Percentiles rank a stretch among this genome's conserved stretches.
phyloP scores from a whole-genome alignment of 2,113 vertebrate species.

The Hystrix cristata region DNA sequence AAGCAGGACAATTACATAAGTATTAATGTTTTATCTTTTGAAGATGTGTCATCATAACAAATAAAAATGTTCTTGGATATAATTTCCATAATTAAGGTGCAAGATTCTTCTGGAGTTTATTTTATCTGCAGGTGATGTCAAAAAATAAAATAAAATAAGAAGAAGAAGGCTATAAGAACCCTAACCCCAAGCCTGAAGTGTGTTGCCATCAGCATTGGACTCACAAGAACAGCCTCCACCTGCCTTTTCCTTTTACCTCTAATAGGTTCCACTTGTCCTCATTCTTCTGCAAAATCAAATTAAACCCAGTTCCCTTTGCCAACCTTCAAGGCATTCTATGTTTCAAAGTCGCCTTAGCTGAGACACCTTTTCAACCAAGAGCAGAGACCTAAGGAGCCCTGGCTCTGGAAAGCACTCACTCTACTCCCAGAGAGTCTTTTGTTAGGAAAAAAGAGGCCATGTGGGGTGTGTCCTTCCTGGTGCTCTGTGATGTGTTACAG shows the following conservation, averaged over 20 bases:
- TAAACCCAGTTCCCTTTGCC: not conserved
- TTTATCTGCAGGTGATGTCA: not conserved
- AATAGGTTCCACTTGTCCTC: not conserved
- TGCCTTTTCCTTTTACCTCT: not conserved
- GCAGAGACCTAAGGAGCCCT: not conserved
- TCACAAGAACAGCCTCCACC: not conserved
- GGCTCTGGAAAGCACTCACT: not conserved
- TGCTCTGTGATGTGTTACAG: not conserved
- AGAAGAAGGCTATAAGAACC: not conserved
- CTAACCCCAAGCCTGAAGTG: not conserved
- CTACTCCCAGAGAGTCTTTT: not conserved
- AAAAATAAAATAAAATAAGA: too few relatives aligned
- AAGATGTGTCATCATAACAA: not conserved
- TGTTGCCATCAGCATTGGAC: not conserved
- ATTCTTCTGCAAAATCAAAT: slow-evolving; percentile 23
- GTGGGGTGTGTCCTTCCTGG: not conserved
- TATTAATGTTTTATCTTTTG: slow-evolving; percentile 15
- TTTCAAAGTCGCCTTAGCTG: not conserved
- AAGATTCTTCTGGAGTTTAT: not conserved
- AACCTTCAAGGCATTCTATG: slow-evolving; percentile 35
- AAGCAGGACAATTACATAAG: not conserved
- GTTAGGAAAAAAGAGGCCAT: not conserved
- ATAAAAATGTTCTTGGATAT: slow-evolving; percentile 18
- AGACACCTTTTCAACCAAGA: not conserved
- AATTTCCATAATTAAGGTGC: not conserved